Conservation (phyloP, 2,113 vertebrate species). For the Cochlearius cochlearius region DNA sequence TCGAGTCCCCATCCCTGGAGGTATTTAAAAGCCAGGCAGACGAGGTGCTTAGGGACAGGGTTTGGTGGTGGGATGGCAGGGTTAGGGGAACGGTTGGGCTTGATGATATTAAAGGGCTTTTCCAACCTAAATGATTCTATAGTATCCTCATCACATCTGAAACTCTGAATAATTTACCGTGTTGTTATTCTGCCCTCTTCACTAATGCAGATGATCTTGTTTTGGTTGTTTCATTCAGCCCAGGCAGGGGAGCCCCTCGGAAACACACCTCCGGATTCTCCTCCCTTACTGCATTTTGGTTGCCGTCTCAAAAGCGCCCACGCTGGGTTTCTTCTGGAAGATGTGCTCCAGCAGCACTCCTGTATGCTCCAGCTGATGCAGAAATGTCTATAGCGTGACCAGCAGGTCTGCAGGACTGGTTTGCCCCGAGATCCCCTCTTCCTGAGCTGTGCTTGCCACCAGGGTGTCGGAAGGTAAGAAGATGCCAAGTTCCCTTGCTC, state of each 20-base stretch:
- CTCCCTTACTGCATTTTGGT: neutral
- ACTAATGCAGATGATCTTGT: accelerated
- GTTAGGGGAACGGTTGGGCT: too few relatives aligned
- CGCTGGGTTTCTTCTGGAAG: neutral
- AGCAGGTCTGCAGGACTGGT: neutral
- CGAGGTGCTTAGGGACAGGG: too few relatives aligned
- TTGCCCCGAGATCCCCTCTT: neutral
- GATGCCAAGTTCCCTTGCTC: neutral
- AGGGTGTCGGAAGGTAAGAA: neutral
- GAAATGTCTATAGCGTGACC: neutral
- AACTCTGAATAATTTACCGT: neutral
- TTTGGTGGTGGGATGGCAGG: too few relatives aligned
- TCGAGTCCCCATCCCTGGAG: too few relatives aligned
- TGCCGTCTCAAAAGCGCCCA: neutral
- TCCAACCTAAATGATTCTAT: too few relatives aligned
- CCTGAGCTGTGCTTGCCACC: neutral
- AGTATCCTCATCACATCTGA: neutral
- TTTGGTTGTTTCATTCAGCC: neutral
- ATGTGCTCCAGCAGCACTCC: neutral
- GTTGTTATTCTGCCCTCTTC: neutral
- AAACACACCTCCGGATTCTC: neutral
- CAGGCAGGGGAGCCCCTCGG: neutral
- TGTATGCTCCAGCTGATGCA: neutral
- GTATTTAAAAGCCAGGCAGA: too few relatives aligned
- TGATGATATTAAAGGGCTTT: too few relatives aligned